Evolutionary conservation across 2,113 vertebrate species (phyloP), one percentile per base, ranked within the genome.

Genomic region (Phalacrocorax brasilianus): DNA sequence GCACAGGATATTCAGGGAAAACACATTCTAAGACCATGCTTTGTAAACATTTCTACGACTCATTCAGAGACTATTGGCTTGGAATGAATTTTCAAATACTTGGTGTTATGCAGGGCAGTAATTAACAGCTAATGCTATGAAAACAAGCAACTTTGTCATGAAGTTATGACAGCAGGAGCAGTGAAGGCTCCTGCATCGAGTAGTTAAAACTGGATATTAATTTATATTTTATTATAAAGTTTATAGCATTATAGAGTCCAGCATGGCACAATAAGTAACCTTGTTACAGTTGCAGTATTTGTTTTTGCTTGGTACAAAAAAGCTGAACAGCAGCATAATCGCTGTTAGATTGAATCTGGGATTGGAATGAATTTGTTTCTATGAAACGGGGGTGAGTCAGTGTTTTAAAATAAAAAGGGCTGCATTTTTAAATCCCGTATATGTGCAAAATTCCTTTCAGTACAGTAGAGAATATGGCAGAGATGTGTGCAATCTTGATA

Each of bases 361-460:
- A 82, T 2, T 62, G 63, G 47, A 70, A 81, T 7, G 47, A 85
- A 53, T 30, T 81, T 68, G 63, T 89, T 83, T 87, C 76, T 76
- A 84, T 80, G 40, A 70, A 79, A 24, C 22, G 66, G 67, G 89
- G 76, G 88, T 61, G 73, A 95, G 70, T 86, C 91, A 85, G 26
- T 77, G 49, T 61, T 76, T 94, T 73, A 86, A 92, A 88, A 66
- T 59, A 79, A 96, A 96, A 73, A 66, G 67, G 55, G 55, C 58
- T 93, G 47, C 59, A 87, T 91, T 89, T 95, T 97, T 12, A 75
- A 88, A 86, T 72, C 49, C 93, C 61, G 88, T 85, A 62, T 84
- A 97, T 95, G 97, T 98, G 96, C 97, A 97, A 97, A 97, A 84
- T 91, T 90, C 94, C 77, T 92, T 59, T 85, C 84, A 80, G 70